Base-by-base conservation (phyloP, 2,113 vertebrate species). In the Epinephelus moara region DNA sequence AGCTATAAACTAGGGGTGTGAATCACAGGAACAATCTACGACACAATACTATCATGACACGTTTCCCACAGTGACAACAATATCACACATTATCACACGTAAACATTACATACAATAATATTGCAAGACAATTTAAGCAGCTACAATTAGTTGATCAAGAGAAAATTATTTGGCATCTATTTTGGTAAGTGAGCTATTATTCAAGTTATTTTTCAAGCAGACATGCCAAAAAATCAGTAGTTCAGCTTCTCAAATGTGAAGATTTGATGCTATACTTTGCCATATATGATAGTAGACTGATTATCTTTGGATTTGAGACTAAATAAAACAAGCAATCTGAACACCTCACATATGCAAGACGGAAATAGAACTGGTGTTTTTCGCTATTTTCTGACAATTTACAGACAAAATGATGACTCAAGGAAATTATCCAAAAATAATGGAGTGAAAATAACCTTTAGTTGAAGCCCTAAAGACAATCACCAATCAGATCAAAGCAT, bases 1-100 rank as follows among this genome's bases (percentile, higher is more conserved):
- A 45, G 7, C 25, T 53, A 3, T 67, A 59, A 19, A 27, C 30
- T 14, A 13, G 17, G 9, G 27, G 53, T 47, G 60, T 55, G 55
- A 40, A 21, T 53, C 42, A 85, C 66, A 69, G 2, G 17, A 45
- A 67, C 74, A 12, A 67, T 2, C 49, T 19, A 80, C 18, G 9
- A 49, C 4, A 30, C 72, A 68, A 27, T 8, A 45, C 61, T 6
- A 30, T 23, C 60, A 66, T 49, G 25, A 49, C 69, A 49, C 5
- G 0, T 52, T 72, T 30, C n/a, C 11, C 49, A 64, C 57, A 8
- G 5, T 2, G 33, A 78, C 68, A 25, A 66, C 17, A 9, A n/a
- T 50, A 12, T 55, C 59, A 66, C 75, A 59, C 15, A 30, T 33
- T 23, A 15, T 23, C 3, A 6, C 60, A 60, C 52, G n/a, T 6